Base-by-base conservation (phyloP, 1,140 invertebrate genomes). In the Ephestia elutella region DNA sequence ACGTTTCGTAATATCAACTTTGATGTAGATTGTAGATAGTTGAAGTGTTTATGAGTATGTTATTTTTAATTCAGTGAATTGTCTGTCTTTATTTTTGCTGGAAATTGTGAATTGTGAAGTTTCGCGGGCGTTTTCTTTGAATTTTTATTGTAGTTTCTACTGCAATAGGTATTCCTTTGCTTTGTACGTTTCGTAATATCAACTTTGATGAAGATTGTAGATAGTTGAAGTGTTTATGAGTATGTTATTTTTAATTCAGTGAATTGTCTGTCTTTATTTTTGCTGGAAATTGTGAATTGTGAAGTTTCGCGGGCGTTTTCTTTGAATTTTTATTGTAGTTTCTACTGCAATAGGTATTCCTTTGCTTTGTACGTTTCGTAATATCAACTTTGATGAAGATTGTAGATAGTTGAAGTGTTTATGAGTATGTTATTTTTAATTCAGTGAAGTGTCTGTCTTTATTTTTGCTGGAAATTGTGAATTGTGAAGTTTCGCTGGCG, bases 361-460 rank as follows among this genome's bases (percentile, higher is more conserved):
- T n/a, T n/a, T n/a, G n/a, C 21, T 25, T 25, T 25, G 21, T 25
- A 25, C 21, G 21, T 25, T 25, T n/a, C n/a, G n/a, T n/a, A n/a
- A n/a, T n/a, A n/a, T n/a, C n/a, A n/a, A n/a, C n/a, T n/a, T n/a
- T n/a, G n/a, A n/a, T n/a, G n/a, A n/a, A n/a, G n/a, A n/a, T n/a
- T n/a, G n/a, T n/a, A n/a, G n/a, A n/a, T n/a, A n/a, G n/a, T n/a
- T n/a, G n/a, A n/a, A n/a, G n/a, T n/a, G n/a, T n/a, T n/a, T n/a
- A n/a, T n/a, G n/a, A n/a, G n/a, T n/a, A n/a, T 44, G 38, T 44
- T 44, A 44, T 44, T 44, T 44, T 44, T 44, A 44, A 44, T 44
- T 44, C 38, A 44, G 38, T 44, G 38, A 44, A 44, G n/a, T 44
- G 2, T 44, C 38, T 44, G 5, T 44, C 38, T 44, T 15, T 44